phyloP scores from a whole-genome alignment of 2,113 vertebrate species.

The Aspiorhynchus laticeps region DNA sequence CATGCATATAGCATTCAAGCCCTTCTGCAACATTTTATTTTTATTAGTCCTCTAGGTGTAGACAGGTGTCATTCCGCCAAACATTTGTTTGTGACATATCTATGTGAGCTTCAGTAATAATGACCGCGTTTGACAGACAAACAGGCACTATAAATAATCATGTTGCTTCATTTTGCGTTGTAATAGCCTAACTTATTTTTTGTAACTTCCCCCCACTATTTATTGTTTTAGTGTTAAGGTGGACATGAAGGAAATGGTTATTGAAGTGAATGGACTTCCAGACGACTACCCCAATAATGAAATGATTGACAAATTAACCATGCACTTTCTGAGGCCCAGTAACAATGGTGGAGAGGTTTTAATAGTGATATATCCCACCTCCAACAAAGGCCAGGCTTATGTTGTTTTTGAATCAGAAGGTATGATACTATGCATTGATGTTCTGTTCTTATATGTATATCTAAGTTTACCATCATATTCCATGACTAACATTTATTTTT shows the following conservation, averaged over 20 bases:
- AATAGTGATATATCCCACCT: slow-evolving; percentile 57
- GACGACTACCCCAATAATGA: slow-evolving; percentile 9
- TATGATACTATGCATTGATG: slow-evolving; percentile 27
- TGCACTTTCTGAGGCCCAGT: slow-evolving; percentile 60
- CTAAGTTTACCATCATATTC: not conserved
- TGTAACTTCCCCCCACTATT: not conserved
- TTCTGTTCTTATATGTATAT: not conserved
- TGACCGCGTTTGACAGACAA: not conserved
- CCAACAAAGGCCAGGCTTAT: slow-evolving; percentile 55
- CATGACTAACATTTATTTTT: not conserved
- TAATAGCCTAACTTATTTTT: not conserved
- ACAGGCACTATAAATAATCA: not conserved
- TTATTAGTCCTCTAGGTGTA: not conserved
- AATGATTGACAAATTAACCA: slow-evolving; percentile 60
- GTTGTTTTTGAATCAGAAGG: slow-evolving; percentile 62
- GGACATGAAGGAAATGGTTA: slow-evolving; percentile 24
- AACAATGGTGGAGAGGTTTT: slow-evolving; percentile 63
- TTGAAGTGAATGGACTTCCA: slow-evolving; percentile 63
- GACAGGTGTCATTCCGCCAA: not conserved
- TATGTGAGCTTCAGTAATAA: not conserved
- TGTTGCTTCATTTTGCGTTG: not conserved
- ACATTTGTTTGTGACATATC: not conserved
- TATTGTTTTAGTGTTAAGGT: not conserved
- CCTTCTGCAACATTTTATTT: not conserved
- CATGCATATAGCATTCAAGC: not conserved